A percentile compares a stretch with the other conserved stretches of the same genome.
phyloP scores from a whole-genome alignment of 2,113 vertebrate species.

The Bucco capensis region DNA sequence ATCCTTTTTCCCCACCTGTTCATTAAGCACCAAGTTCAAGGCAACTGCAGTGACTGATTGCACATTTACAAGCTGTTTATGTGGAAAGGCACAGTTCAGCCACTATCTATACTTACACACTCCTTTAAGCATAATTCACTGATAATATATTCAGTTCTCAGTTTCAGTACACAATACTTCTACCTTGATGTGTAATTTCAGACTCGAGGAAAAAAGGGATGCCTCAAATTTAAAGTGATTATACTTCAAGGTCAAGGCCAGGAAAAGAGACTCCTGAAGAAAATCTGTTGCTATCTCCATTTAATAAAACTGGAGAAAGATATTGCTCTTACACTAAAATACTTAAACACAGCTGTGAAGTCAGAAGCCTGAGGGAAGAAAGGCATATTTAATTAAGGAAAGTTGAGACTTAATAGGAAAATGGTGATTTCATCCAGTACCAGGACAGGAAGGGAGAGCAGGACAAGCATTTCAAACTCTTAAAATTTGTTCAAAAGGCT shows the following conservation, averaged over 20 bases:
- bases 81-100: slow-evolving; percentile 48
- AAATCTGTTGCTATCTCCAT: neutral
- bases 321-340: neutral
- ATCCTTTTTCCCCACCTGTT: slow-evolving; percentile 79
- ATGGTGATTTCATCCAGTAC: neutral
- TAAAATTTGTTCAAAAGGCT: neutral
- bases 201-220: slow-evolving; percentile 29
- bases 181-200: slow-evolving; percentile 57
- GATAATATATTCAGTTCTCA: slow-evolving; percentile 64
- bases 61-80: slow-evolving; percentile 74
- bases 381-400: neutral
- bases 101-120: slow-evolving; percentile 60
- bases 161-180: slow-evolving; percentile 30
- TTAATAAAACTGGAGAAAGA: neutral
- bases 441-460: neutral
- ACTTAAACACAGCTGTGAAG: neutral
- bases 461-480: neutral
- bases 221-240: slow-evolving; percentile 51
- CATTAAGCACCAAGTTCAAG: slow-evolving; percentile 76
- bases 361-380: neutral
- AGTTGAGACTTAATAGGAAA: neutral
- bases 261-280: neutral
- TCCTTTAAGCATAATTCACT: slow-evolving; percentile 53
- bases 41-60: slow-evolving; percentile 74
- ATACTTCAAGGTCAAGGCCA: slow-evolving; percentile 53